Conservation (phyloP, 2,797 vertebrate species). For the Tapirus indicus region DNA sequence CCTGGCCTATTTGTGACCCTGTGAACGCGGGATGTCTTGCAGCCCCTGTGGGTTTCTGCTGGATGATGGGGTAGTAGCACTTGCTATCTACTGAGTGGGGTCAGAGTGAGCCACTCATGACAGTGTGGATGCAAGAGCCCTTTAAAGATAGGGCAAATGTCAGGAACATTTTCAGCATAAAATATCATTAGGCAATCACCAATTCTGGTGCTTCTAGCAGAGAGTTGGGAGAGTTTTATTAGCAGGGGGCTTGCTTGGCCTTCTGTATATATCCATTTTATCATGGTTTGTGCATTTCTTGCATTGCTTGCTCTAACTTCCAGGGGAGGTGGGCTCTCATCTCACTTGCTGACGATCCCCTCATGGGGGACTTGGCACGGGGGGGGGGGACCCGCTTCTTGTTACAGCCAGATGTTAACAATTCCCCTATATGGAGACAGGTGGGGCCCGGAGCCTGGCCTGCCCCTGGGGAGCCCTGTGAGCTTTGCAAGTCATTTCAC, state of each 20-base stretch:
- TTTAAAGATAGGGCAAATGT: background rate
- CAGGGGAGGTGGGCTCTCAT: background rate
- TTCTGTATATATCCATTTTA: accelerated
- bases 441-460: background rate
- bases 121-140: too few relatives aligned
- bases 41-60: background rate
- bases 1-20: background rate
- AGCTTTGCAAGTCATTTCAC: background rate
- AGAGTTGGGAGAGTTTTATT: background rate
- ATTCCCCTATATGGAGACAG: background rate
- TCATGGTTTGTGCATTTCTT: background rate
- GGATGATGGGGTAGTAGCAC: background rate
- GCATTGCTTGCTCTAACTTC: accelerated
- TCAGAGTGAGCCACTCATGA: background rate
- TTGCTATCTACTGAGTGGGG: accelerated
- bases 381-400: background rate
- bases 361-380: accelerated
- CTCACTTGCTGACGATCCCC: background rate
- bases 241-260: background rate
- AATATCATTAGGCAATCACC: accelerated
- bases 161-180: background rate
- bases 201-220: too few relatives aligned
- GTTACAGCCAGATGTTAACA: too few relatives aligned
- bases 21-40: background rate
- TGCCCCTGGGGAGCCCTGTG: background rate